Evolutionary conservation across 2,113 vertebrate genomes (phyloP).

Genomic region (Procavia capensis): DNA sequence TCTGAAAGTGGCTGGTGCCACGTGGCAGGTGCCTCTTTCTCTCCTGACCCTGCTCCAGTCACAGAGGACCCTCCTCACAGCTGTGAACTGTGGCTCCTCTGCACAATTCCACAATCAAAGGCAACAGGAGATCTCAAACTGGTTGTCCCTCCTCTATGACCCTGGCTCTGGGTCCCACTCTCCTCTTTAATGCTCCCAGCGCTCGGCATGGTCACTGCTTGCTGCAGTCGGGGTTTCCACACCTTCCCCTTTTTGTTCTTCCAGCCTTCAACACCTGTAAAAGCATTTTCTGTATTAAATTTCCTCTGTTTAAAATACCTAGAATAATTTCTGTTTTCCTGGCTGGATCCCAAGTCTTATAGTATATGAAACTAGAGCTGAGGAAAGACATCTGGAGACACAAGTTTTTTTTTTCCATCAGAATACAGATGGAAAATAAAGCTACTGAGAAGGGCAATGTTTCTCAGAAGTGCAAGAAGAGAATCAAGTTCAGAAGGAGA

Average conservation of each 20-base stretch:
- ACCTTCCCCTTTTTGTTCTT: neutral
- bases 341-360: neutral
- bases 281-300: conserved; percentile 1
- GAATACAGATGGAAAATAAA: neutral
- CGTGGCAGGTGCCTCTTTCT: neutral
- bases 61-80: neutral
- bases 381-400: neutral
- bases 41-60: neutral
- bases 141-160: neutral
- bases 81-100: neutral
- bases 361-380: neutral
- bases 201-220: neutral
- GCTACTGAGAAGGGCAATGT: neutral
- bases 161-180: neutral
- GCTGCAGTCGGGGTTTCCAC: neutral
- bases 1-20: neutral
- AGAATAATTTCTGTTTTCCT: neutral
- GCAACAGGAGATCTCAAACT: neutral
- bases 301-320: neutral
- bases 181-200: neutral
- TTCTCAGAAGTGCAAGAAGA: neutral
- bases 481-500: neutral
- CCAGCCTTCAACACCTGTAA: neutral
- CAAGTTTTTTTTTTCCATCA: neutral
- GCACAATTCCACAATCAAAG: neutral